Evolutionary conservation across 2,113 vertebrate genomes (phyloP).

Genomic region (Pholis gunnellus): DNA sequence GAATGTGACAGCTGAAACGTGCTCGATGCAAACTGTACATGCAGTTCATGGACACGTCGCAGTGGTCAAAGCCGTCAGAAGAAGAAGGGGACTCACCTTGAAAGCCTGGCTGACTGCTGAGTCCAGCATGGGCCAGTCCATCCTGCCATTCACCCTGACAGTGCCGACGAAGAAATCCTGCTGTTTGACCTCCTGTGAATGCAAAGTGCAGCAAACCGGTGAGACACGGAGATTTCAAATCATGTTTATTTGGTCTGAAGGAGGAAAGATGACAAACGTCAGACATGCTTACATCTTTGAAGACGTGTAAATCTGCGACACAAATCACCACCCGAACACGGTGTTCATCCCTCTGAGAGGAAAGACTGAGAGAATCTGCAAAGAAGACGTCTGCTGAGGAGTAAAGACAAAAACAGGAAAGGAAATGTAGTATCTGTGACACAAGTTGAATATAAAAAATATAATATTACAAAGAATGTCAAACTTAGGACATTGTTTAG

Average conservation of each 20-base stretch:
- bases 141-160: constrained; percentile 90
- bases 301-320: constrained; percentile 90
- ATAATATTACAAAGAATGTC: not conserved
- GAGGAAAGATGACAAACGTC: not conserved
- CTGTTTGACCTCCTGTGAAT: constrained; percentile 92
- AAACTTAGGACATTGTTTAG: not conserved
- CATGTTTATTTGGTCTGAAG: not conserved
- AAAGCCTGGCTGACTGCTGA: constrained; percentile 94
- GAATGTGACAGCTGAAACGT: constrained; percentile 34
- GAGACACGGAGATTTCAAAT: not conserved
- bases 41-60: constrained; percentile 11
- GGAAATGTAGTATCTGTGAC: not conserved
- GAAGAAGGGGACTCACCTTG: constrained; percentile 84
- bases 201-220: not conserved
- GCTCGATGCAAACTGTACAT: constrained; percentile 35
- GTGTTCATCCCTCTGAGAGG: constrained; percentile 89
- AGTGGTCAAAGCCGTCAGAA: not conserved
- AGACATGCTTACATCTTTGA: constrained; percentile 90
- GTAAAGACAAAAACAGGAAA: not conserved
- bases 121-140: constrained; percentile 95
- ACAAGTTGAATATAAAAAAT: not conserved
- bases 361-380: constrained; percentile 83
- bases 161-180: constrained; percentile 95
- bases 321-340: constrained; percentile 90
- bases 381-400: constrained; percentile 81